Percentiles rank a stretch among this genome's conserved stretches.
Evolutionary conservation across 1,140 invertebrate species (phyloP).

Genomic region (Megalopta genalis): DNA sequence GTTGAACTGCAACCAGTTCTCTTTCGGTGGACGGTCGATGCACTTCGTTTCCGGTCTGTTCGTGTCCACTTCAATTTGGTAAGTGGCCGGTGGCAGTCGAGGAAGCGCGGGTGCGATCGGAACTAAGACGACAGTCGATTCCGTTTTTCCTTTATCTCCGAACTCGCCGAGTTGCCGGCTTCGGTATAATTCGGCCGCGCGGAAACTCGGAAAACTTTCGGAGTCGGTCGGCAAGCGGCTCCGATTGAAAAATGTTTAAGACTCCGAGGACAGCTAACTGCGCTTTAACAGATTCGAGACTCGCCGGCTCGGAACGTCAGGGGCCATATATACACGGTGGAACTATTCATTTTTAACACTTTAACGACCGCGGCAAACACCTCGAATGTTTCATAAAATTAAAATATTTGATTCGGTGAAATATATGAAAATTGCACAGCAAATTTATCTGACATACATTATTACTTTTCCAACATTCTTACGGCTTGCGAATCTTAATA

Average conservation of each 20-base stretch:
- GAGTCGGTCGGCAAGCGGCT: no score
- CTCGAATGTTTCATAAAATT: no score
- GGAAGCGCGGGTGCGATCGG: neutral
- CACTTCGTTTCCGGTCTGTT: neutral
- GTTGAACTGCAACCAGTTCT: no score
- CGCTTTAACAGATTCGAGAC: constrained; percentile 5
- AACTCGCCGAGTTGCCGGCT: neutral
- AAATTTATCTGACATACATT: no score
- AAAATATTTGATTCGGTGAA: no score
- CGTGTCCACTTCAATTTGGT: neutral
- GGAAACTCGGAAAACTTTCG: neutral
- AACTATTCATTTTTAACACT: no score
- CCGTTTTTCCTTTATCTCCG: neutral
- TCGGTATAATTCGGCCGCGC: constrained; percentile 2
- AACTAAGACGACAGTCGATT: neutral
- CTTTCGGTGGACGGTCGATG: neutral
- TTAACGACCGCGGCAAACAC: no score
- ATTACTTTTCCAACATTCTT: no score
- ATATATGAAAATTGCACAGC: no score
- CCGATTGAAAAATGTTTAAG: constrained; percentile 4
- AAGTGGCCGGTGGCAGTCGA: neutral
- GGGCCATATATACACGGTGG: no score
- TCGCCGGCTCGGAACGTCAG: neutral
- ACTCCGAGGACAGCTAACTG: neutral
- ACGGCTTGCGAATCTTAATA: no score